These are phyloP conservation scores for Ryuthela nishihirai DNA, from an alignment of 2,888 invertebrate species.

Conservation along the genomic window DNA sequence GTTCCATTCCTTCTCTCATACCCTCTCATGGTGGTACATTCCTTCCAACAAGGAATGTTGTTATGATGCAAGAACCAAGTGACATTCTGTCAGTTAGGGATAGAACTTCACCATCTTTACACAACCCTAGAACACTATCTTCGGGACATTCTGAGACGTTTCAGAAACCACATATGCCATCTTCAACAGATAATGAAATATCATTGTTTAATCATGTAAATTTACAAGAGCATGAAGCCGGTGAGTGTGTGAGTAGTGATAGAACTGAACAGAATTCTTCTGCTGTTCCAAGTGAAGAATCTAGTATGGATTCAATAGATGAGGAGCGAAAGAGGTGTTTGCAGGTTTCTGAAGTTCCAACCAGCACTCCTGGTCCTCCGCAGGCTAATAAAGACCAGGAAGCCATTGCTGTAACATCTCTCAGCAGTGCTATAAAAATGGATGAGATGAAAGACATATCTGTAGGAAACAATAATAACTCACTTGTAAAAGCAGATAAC, in stretches of 20 bases:
- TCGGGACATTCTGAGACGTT: constrained; percentile 8
- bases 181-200: constrained; percentile 4
- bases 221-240: constrained; percentile 8
- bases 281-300: constrained; percentile 23
- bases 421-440: too few species aligned
- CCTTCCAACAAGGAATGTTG: constrained; percentile 10
- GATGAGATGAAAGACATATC: too few species aligned
- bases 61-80: constrained; percentile 12
- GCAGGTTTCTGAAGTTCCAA: constrained; percentile 22
- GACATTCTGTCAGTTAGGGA: neutral
- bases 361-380: constrained; percentile 30
- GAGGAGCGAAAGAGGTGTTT: constrained; percentile 29
- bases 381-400: too few species aligned
- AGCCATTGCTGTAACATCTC: too few species aligned
- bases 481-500: too few species aligned
- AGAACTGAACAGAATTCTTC: constrained; percentile 11
- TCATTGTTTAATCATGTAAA: constrained; percentile 23
- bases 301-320: constrained; percentile 30
- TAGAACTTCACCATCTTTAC: constrained; percentile 7
- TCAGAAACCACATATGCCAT: constrained; percentile 11
- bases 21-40: constrained; percentile 17
- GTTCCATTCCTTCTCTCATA: constrained; percentile 20
- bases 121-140: neutral
- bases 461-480: too few species aligned
- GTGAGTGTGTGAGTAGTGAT: constrained; percentile 17